These are phyloP conservation scores for Apodemus sylvaticus DNA, from an alignment of 2,113 vertebrate species.

Conservation along the genomic window DNA sequence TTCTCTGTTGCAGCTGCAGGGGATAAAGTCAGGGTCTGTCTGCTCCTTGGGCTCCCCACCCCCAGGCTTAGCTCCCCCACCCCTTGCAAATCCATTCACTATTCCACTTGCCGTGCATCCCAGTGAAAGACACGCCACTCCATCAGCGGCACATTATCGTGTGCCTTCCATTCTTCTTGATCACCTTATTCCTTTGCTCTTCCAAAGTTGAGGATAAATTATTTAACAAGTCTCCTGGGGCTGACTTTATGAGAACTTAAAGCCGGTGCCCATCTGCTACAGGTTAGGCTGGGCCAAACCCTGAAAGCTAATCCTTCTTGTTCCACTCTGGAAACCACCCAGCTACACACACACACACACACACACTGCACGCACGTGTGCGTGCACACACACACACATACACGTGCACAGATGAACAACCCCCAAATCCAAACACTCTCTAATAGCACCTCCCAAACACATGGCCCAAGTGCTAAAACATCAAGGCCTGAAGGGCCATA, in stretches of 20 bases:
- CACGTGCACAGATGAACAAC: not conserved
- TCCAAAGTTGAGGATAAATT: constrained; percentile 82
- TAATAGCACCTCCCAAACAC: constrained; percentile 69
- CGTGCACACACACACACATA: not conserved
- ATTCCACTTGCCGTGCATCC: not conserved
- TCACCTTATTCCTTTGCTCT: constrained; percentile 80
- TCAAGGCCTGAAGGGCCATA: constrained; percentile 76
- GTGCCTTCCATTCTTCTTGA: constrained; percentile 81
- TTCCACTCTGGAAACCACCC: constrained; percentile 78
- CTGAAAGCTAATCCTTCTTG: constrained; percentile 75
- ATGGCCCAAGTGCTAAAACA: constrained; percentile 82
- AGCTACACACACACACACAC: constrained; percentile 42
- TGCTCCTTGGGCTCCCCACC: not conserved
- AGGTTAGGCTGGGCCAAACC: constrained; percentile 75
- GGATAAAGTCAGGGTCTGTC: constrained; percentile 72
- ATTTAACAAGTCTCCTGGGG: constrained; percentile 78
- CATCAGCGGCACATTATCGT: constrained; percentile 78
- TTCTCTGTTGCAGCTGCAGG: constrained; percentile 63
- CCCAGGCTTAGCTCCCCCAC: not conserved
- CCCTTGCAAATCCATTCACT: not conserved
- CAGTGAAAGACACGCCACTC: constrained; percentile 69
- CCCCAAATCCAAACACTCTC: constrained; percentile 36
- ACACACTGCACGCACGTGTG: not conserved
- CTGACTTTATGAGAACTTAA: constrained; percentile 75
- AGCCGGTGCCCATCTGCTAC: constrained; percentile 77